These are phyloP conservation scores for Cephus sareptanus DNA, from an alignment of 2,888 invertebrate genomes.

Conservation along the genomic window DNA sequence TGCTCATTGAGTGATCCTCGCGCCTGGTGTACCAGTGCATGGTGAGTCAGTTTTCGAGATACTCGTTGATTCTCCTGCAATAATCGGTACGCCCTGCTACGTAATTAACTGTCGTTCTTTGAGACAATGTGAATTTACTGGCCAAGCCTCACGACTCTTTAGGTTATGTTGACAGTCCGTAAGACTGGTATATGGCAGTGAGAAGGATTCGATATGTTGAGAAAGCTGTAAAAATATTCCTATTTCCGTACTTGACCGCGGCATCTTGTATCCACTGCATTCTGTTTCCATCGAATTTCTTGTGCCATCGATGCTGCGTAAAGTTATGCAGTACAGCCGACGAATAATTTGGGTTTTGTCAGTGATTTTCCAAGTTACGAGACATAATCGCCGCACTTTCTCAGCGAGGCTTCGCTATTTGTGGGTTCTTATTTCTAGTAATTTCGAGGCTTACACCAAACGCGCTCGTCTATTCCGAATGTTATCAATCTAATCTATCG, in stretches of 20 bases:
- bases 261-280: background rate
- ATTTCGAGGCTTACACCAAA: too few relatives aligned
- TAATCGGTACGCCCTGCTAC: too few relatives aligned
- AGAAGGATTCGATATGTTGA: slow-evolving; percentile 22
- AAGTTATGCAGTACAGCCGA: background rate
- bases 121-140: slow-evolving; percentile 4
- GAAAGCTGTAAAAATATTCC: slow-evolving; percentile 17
- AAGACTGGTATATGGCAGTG: background rate
- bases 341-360: background rate
- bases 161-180: slow-evolving; percentile 46
- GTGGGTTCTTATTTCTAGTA: too few relatives aligned
- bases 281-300: background rate
- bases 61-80: background rate
- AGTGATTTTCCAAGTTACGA: background rate
- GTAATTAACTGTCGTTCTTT: too few relatives aligned
- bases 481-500: too few relatives aligned
- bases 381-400: background rate
- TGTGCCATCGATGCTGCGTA: background rate
- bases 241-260: slow-evolving; percentile 4
- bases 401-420: background rate
- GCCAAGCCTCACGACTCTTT: slow-evolving; percentile 17
- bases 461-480: too few relatives aligned
- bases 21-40: slow-evolving; percentile 30
- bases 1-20: slow-evolving; percentile 37
- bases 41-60: slow-evolving; percentile 35